Percentiles rank a stretch among this genome's conserved stretches.
Conservation (phyloP, 2,888 invertebrate genomes). For the Hermodice carunculata region DNA sequence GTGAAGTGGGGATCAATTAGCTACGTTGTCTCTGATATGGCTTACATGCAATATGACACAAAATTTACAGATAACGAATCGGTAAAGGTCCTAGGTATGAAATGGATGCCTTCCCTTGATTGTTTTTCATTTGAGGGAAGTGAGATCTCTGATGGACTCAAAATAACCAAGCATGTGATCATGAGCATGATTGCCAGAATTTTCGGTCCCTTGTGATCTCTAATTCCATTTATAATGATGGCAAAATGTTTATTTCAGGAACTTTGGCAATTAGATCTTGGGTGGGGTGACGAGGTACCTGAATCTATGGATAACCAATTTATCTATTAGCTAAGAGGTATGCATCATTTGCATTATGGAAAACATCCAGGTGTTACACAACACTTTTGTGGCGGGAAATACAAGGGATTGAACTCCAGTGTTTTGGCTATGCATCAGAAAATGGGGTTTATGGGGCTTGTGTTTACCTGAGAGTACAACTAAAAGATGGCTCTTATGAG, state of each 20-base stretch:
- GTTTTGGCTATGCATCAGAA: constrained; percentile 45
- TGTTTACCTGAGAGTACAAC: constrained; percentile 29
- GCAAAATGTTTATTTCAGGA: constrained; percentile 47
- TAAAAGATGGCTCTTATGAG: neutral
- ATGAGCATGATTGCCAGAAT: constrained; percentile 34
- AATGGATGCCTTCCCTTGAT: too few species aligned
- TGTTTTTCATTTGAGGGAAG: neutral
- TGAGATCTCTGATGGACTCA: too few species aligned
- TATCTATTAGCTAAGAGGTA: constrained; percentile 5
- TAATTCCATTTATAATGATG: constrained; percentile 33
- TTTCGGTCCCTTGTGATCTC: constrained; percentile 40
- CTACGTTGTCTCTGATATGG: too few species aligned
- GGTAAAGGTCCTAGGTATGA: too few species aligned
- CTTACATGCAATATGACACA: too few species aligned
- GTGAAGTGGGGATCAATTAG: too few species aligned
- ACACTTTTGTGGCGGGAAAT: neutral
- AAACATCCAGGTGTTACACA: neutral
- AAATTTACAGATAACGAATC: too few species aligned
- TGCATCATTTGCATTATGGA: neutral
- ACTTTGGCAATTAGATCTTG: constrained; percentile 40
- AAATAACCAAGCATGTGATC: constrained; percentile 33
- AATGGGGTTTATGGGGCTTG: constrained; percentile 40
- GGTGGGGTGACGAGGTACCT: constrained; percentile 42
- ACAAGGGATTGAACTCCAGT: too few species aligned
- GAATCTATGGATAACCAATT: neutral